These are phyloP conservation scores for Microplitis mediator DNA, from an alignment of 1,140 invertebrate genomes.

Conservation along the genomic window DNA sequence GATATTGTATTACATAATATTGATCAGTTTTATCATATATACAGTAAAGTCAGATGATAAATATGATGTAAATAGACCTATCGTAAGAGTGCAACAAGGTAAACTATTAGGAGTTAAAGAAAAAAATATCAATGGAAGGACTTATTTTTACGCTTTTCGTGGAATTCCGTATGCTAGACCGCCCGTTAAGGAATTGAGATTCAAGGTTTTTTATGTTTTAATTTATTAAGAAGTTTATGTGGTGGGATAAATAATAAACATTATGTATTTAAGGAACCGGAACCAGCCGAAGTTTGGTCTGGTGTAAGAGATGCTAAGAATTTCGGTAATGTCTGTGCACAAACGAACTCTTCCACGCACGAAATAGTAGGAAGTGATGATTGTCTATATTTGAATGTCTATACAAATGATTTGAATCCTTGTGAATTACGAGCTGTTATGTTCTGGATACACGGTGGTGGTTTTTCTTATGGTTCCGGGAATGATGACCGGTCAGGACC, in stretches of 20 bases:
- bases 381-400: slow-evolving; percentile 86
- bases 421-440: slow-evolving; percentile 50
- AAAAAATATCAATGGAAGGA: slow-evolving; percentile 17
- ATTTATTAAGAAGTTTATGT: background rate
- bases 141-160: background rate
- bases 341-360: slow-evolving; percentile 26
- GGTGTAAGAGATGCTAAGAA: slow-evolving; percentile 62
- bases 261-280: slow-evolving; percentile 60
- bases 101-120: background rate
- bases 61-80: background rate
- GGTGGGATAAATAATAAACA: no score
- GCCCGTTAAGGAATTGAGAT: background rate
- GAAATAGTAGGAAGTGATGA: slow-evolving; percentile 66
- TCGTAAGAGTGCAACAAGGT: background rate
- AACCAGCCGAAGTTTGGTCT: slow-evolving; percentile 64
- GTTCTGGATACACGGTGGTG: slow-evolving; percentile 69
- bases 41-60: no score
- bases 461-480: slow-evolving; percentile 61
- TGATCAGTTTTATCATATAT: no score
- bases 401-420: slow-evolving; percentile 63
- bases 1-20: no score
- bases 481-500: slow-evolving; percentile 52
- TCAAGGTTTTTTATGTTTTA: slow-evolving; percentile 40
- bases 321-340: slow-evolving; percentile 64
- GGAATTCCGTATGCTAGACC: slow-evolving; percentile 23